Evolutionary conservation across 2,113 vertebrate genomes (phyloP), one percentile per base, ranked within the genome.

Genomic region (Laterallus jamaicensis): DNA sequence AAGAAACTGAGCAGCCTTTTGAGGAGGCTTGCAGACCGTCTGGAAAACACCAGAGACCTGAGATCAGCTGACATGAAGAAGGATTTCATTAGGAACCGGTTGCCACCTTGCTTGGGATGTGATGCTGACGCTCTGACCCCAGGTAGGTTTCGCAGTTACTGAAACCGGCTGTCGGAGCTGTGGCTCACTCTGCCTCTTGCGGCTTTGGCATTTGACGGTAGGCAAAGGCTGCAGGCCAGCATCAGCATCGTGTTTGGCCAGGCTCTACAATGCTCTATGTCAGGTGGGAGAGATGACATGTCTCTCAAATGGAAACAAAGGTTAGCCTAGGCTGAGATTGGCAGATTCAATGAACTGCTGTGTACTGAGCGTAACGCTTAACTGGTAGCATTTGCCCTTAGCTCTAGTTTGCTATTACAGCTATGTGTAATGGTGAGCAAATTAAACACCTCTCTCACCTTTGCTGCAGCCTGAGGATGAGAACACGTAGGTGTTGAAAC

Each of bases 11-110:
- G 98, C 10, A 84, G 92, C 66, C 96, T 98, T 66, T 94, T 99
- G 94, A 98, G 98, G 31, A 88, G 29, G 32, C 97, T 99, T 76
- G 98, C 98, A 31, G 98, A 98, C 29, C 68, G 16, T 3, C 71
- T 99, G 74, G 99, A 99, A 50, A 76, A 62, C 39, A 95, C 68
- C 60, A 79, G 86, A 67, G 97, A 98, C 1, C 90, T 98, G 32
- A 96, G 97, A 19, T 98, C 98, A 10, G 95, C 97, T 2, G 98
- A 98, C 84, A 98, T 99, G 98, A 99, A 98, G 97, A 99, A 98
- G 93, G 99, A 99, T 95, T 99, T 99, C 77, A 95, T 99, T 76
- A 91, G 12, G 54, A 98, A 97, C 93, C 97, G 99, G 66, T 82
- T 99, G 19, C 99, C 99, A 1, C 99, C 99, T 0, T 98, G 93